phyloP scores from a whole-genome alignment of 2,113 vertebrate genomes.

The Tachysurus vachellii region DNA sequence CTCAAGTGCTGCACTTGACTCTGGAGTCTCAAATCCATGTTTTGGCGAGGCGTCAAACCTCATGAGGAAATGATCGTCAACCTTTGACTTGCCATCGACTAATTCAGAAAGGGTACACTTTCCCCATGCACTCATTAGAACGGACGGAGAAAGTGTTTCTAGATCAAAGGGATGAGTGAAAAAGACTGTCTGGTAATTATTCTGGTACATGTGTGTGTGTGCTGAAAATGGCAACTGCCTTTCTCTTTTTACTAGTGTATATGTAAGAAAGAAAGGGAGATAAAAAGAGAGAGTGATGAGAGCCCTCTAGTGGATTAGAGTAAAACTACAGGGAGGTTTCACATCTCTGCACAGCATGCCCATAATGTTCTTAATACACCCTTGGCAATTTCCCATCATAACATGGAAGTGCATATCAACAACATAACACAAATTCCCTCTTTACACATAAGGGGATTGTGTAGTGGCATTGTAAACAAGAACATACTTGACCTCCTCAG shows the following conservation, averaged over 20 bases:
- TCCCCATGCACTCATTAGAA: conserved; percentile 6
- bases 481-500: conserved; percentile 17
- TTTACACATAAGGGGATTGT: neutral
- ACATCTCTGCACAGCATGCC: neutral
- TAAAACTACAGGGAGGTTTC: conserved; percentile 2
- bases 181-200: conserved; percentile 49
- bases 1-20: conserved; percentile 58
- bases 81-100: conserved; percentile 19
- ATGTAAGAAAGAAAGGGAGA: neutral
- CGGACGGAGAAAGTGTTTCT: conserved; percentile 41
- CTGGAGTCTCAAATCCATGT: conserved; percentile 54
- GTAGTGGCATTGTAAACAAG: neutral
- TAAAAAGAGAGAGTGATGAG: conserved; percentile 33
- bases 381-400: conserved; percentile 23
- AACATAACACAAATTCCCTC: neutral
- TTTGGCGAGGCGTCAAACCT: conserved; percentile 45
- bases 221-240: conserved; percentile 9
- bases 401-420: conserved; percentile 19
- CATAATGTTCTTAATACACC: conserved; percentile 8
- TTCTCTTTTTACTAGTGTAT: neutral
- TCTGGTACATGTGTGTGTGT: conserved; percentile 1
- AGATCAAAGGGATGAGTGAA: conserved; percentile 60
- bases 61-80: conserved; percentile 32
- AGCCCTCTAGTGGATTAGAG: conserved; percentile 55
- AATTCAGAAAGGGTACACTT: conserved; percentile 17